Conservation (phyloP, 2,797 vertebrate species). For the Helicolenus hilgendorfi region DNA sequence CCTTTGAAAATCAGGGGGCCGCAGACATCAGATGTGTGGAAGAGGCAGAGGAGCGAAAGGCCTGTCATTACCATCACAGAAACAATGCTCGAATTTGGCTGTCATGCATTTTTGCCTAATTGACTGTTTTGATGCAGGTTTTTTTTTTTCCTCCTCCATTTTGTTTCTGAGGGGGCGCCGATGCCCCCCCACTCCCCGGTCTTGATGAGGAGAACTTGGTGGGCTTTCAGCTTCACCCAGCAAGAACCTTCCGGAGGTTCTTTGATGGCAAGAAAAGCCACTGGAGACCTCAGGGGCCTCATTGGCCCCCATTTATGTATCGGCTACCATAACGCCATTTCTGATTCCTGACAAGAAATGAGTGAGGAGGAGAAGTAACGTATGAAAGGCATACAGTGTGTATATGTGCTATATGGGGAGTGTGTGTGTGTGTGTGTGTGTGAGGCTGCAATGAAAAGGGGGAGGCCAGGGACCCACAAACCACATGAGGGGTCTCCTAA, state of each 20-base stretch:
- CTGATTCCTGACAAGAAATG: conserved; percentile 79
- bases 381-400: conserved; percentile 66
- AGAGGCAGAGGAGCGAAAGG: conserved; percentile 74
- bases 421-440: conserved; percentile 73
- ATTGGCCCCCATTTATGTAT: conserved; percentile 83
- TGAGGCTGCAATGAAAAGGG: conserved; percentile 77
- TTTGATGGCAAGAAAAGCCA: conserved; percentile 87
- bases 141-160: conserved; percentile 58
- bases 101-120: conserved; percentile 91
- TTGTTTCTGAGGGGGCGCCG: conserved; percentile 69
- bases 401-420: conserved; percentile 59
- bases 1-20: conserved; percentile 76
- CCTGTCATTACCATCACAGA: conserved; percentile 86
- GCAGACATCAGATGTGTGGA: conserved; percentile 79
- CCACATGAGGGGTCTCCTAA: conserved; percentile 81
- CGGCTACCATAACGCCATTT: conserved; percentile 70
- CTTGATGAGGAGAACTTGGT: conserved; percentile 81
- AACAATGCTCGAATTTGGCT: conserved; percentile 88
- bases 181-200: conserved; percentile 63
- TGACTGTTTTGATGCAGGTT: conserved; percentile 88
- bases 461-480: conserved; percentile 79
- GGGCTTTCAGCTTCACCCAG: conserved; percentile 87
- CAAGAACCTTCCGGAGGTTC: conserved; percentile 88
- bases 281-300: conserved; percentile 83
- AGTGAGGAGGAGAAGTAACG: conserved; percentile 66